phyloP scores from a whole-genome alignment of 1,140 invertebrate species.

The Vanessa tameamea region DNA sequence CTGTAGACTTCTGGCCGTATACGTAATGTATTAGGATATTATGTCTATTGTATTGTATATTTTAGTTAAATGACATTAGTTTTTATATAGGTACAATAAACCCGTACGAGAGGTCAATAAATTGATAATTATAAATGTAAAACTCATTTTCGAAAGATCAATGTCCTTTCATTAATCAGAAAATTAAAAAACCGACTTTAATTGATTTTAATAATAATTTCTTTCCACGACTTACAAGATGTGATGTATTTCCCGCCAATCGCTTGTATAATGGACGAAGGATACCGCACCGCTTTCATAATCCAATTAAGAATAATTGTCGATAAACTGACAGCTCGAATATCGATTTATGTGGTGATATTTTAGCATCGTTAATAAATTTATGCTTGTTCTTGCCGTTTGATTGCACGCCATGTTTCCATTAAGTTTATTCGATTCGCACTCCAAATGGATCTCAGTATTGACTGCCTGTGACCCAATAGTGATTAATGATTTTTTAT shows the following conservation, averaged over 20 bases:
- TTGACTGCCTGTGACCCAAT: conserved; percentile 60
- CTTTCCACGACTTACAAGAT: not conserved
- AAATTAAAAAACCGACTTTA: no score
- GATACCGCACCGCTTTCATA: conserved; percentile 72
- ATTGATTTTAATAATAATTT: not conserved
- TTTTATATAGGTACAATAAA: no score
- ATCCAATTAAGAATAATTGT: conserved; percentile 81
- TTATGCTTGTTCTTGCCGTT: conserved; percentile 77
- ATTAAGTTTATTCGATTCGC: conserved; percentile 73
- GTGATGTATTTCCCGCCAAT: conserved; percentile 26
- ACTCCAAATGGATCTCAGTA: conserved; percentile 50
- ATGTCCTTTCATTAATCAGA: no score
- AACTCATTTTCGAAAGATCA: no score
- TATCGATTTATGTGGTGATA: conserved; percentile 80
- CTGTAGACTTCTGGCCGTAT: no score
- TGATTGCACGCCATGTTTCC: conserved; percentile 72
- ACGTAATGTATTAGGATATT: no score
- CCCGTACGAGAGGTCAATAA: no score
- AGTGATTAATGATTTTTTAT: conserved; percentile 42
- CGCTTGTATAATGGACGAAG: conserved; percentile 40
- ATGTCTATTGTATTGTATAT: no score
- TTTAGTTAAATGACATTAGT: no score
- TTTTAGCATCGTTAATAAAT: conserved; percentile 80
- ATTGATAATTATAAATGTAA: no score
- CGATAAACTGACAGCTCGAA: conserved; percentile 77